Evolutionary conservation across 2,113 vertebrate species (phyloP).

Genomic region (Porphyrio hochstetteri): DNA sequence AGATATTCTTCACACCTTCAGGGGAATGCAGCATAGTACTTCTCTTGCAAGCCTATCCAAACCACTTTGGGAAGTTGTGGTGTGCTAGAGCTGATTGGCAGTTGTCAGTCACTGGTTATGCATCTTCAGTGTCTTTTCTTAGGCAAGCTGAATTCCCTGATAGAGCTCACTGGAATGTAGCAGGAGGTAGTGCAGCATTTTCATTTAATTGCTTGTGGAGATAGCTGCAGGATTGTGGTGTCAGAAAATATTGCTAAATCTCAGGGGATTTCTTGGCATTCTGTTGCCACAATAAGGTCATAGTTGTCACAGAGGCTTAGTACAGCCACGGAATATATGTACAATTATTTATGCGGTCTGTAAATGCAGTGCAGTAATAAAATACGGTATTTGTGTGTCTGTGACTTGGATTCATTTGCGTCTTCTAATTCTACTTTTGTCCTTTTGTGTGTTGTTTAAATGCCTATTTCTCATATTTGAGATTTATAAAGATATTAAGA

Average conservation of each 20-base stretch:
- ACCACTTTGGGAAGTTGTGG: background rate
- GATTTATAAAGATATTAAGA: background rate
- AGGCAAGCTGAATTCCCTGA: background rate
- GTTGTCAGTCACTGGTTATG: conserved; percentile 10
- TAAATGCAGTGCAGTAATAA: conserved; percentile 44
- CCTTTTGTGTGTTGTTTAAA: conserved; percentile 4
- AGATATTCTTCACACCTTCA: background rate
- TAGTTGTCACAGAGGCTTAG: conserved; percentile 51
- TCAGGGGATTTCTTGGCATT: conserved; percentile 45
- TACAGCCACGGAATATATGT: background rate
- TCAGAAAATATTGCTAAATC: conserved; percentile 53
- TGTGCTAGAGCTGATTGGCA: conserved; percentile 4
- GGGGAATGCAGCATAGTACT: background rate
- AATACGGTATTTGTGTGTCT: background rate
- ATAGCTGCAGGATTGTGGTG: conserved; percentile 51
- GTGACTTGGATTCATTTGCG: background rate
- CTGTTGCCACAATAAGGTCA: conserved; percentile 64
- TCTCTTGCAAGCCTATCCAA: background rate
- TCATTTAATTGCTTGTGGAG: conserved; percentile 50
- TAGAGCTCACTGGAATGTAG: background rate
- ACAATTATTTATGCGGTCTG: background rate
- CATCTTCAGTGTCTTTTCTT: background rate
- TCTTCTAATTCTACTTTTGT: background rate
- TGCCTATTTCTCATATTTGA: background rate
- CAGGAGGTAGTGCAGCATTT: conserved; percentile 19